Evolutionary conservation across 2,797 vertebrate genomes (phyloP).

Genomic region (Rhinogobio ventralis): DNA sequence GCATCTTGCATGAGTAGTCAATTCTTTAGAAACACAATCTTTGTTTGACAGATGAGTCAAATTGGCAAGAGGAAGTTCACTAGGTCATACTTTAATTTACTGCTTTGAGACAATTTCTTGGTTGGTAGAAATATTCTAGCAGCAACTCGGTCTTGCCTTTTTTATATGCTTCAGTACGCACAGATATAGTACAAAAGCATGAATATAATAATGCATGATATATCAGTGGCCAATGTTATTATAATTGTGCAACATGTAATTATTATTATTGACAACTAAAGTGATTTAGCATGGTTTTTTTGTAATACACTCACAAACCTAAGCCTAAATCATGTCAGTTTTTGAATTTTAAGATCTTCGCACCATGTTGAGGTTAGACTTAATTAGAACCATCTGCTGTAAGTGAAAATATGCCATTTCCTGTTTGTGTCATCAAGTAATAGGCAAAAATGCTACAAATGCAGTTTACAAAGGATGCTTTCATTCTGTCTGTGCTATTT

Average conservation of each 20-base stretch:
- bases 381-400: constrained; percentile 3
- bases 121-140: not conserved
- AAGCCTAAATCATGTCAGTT: not conserved
- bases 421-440: not conserved
- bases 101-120: not conserved
- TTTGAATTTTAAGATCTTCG: not conserved
- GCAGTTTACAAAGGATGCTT: constrained; percentile 5
- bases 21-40: constrained; percentile 3
- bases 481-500: not conserved
- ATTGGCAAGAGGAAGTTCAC: constrained; percentile 10
- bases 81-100: not conserved
- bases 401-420: constrained; percentile 24
- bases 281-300: not conserved
- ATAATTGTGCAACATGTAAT: not conserved
- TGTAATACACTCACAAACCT: not conserved
- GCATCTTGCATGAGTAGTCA: not conserved
- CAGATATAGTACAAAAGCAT: not conserved
- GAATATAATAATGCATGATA: not conserved
- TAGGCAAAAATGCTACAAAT: constrained; percentile 4
- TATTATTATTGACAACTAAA: not conserved
- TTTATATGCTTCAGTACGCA: not conserved
- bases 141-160: not conserved
- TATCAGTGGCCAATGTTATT: not conserved
- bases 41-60: not conserved
- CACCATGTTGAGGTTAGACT: not conserved